Conservation (phyloP, 2,797 vertebrate species). For the Enteromius fasciolatus region DNA sequence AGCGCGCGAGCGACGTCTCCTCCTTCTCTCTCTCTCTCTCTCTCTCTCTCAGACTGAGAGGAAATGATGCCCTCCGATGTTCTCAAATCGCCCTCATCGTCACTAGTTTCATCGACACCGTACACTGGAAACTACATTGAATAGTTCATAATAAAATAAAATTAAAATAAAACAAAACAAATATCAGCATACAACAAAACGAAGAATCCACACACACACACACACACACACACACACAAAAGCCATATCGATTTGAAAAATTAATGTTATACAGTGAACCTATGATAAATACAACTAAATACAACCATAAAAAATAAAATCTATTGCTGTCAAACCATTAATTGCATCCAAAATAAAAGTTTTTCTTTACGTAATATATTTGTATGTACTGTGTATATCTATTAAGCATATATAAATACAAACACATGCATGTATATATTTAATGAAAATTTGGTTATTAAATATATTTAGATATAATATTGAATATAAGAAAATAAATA, state of each 20-base stretch:
- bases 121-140: neutral
- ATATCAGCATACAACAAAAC: neutral
- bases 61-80: slow-evolving; percentile 12
- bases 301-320: neutral
- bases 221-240: too few species aligned
- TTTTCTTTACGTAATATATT: too few species aligned
- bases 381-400: too few species aligned
- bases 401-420: too few species aligned
- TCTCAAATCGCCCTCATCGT: neutral
- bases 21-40: neutral
- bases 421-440: too few species aligned
- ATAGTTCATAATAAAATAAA: neutral
- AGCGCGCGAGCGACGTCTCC: neutral
- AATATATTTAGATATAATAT: too few species aligned
- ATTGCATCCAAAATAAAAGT: too few species aligned
- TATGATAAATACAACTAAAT: too few species aligned
- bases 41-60: slow-evolving; percentile 16
- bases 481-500: too few species aligned
- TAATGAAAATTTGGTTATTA: too few species aligned
- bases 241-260: neutral
- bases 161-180: neutral
- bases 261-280: neutral
- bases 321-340: too few species aligned
- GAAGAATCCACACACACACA: neutral
- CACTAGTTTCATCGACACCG: neutral